Evolutionary conservation across 2,888 invertebrate genomes (phyloP).

Genomic region (Argynnis bischoffii): DNA sequence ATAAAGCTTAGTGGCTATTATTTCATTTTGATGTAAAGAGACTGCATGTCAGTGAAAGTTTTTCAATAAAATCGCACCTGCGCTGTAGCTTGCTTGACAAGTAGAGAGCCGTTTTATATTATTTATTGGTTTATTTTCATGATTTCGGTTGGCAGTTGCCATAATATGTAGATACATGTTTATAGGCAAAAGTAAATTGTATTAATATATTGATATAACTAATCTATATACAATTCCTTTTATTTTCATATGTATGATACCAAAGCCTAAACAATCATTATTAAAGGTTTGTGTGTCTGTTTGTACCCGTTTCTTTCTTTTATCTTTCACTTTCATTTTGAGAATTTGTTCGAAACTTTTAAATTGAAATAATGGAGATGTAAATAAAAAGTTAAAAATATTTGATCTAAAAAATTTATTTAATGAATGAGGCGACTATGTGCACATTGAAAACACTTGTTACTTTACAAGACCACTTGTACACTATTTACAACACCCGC

Average conservation of each 20-base stretch:
- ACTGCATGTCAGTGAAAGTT: background rate
- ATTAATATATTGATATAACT: too few species aligned
- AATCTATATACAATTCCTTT: too few species aligned
- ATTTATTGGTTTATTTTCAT: too few species aligned
- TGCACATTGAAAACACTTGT: constrained; percentile 81
- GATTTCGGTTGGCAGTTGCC: too few species aligned
- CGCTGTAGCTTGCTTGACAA: background rate
- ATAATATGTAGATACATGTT: too few species aligned
- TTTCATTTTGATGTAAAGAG: background rate
- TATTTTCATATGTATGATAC: too few species aligned
- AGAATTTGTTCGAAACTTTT: background rate
- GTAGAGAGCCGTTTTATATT: background rate
- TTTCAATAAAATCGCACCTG: constrained; percentile 29
- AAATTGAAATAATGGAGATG: background rate
- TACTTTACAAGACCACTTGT: constrained; percentile 76
- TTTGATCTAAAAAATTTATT: constrained; percentile 81
- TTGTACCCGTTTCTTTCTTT: too few species aligned
- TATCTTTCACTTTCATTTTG: too few species aligned
- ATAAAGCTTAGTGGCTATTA: too few species aligned
- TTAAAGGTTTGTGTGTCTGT: too few species aligned
- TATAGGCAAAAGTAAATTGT: too few species aligned
- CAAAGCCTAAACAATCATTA: too few species aligned
- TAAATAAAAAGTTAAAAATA: constrained; percentile 47
- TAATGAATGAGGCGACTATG: constrained; percentile 83
- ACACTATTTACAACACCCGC: constrained; percentile 76